Evolutionary conservation across 2,888 invertebrate species (phyloP).

Genomic region (Sympetrum striolatum): DNA sequence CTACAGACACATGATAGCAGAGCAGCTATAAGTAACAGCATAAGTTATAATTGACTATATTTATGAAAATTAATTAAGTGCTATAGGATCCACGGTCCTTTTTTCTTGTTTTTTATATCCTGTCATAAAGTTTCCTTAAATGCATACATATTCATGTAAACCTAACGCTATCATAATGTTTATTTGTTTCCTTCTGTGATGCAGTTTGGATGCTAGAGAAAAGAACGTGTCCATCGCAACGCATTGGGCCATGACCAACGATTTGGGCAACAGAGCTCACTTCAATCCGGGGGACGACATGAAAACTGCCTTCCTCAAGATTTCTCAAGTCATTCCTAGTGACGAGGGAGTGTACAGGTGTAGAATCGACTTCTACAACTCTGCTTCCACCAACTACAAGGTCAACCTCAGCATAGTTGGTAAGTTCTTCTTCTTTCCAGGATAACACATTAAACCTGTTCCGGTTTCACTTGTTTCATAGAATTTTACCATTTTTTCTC

Average conservation of each 20-base stretch:
- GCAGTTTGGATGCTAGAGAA: conserved; percentile 79
- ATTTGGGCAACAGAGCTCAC: conserved; percentile 76
- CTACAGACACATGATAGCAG: no score
- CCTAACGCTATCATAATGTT: neutral
- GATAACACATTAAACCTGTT: no score
- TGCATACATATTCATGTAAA: no score
- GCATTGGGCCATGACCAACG: conserved; percentile 80
- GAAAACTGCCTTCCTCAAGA: conserved; percentile 65
- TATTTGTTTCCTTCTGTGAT: conserved; percentile 53
- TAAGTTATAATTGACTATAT: no score
- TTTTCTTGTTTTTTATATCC: no score
- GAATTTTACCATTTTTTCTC: no score
- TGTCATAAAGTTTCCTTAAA: no score
- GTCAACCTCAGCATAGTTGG: conserved; percentile 88
- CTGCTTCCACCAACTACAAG: conserved; percentile 85
- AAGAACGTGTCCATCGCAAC: conserved; percentile 71
- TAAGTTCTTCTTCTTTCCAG: no score
- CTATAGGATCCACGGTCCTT: no score
- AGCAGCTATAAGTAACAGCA: no score
- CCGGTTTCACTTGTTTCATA: no score
- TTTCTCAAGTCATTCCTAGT: conserved; percentile 72
- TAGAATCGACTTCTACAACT: conserved; percentile 86
- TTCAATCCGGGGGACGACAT: conserved; percentile 67
- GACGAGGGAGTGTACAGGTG: conserved; percentile 89
- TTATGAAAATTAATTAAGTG: no score